These are phyloP conservation scores for Rhabdomys pumilio DNA, from an alignment of 2,797 vertebrate species.

Conservation along the genomic window DNA sequence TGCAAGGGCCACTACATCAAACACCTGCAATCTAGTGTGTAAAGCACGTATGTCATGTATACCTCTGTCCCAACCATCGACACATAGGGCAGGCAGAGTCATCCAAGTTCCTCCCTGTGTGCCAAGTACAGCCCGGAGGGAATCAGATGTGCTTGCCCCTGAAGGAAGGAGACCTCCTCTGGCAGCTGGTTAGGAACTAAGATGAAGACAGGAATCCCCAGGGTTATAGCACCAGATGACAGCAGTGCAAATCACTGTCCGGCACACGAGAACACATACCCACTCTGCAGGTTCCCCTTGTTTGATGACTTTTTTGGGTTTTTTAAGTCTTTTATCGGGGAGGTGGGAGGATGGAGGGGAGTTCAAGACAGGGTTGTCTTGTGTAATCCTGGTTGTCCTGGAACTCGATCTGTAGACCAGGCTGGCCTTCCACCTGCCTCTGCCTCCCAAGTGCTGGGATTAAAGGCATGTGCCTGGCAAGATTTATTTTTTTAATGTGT, in stretches of 20 bases:
- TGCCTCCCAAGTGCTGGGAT: neutral
- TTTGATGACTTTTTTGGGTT: neutral
- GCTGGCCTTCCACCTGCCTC: neutral
- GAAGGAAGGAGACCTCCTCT: conserved; percentile 17
- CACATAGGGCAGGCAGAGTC: neutral
- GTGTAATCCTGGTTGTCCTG: neutral
- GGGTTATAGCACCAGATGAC: neutral
- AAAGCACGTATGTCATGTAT: neutral
- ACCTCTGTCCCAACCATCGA: neutral
- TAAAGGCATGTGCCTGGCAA: neutral
- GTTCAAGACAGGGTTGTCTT: neutral
- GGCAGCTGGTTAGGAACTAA: neutral
- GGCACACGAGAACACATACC: neutral
- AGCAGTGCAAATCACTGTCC: neutral
- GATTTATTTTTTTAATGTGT: neutral
- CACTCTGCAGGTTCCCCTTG: neutral
- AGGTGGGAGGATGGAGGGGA: neutral
- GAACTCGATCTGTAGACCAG: neutral
- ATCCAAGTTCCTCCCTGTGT: neutral
- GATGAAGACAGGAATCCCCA: neutral
- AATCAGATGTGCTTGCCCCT: neutral
- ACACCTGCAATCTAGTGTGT: neutral
- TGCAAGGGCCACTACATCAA: neutral
- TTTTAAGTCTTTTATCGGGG: neutral
- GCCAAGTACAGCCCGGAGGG: neutral